phyloP scores from a whole-genome alignment of 23 tunicate genomes.

The Halocynthia roretzi region DNA sequence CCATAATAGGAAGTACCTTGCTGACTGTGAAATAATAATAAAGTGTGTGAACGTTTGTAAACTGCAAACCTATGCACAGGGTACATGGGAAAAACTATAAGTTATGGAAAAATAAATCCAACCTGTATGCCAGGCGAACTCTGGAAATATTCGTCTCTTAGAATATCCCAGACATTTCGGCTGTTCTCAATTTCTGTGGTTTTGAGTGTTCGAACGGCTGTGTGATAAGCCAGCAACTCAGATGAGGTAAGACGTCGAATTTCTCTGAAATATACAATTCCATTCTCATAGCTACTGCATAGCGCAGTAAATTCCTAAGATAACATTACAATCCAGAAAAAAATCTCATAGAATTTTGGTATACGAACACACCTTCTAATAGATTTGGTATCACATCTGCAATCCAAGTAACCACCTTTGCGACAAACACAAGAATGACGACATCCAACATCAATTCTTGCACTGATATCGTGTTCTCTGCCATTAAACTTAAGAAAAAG shows the following conservation, averaged over 20 bases:
- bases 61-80: background rate
- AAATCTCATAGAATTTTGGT: background rate
- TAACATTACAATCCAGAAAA: background rate
- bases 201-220: slow-evolving; percentile 52
- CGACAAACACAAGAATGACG: slow-evolving; percentile 30
- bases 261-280: slow-evolving; percentile 40
- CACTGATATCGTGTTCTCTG: background rate
- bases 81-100: no score
- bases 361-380: slow-evolving; percentile 26
- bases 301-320: background rate
- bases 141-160: slow-evolving; percentile 63
- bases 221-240: slow-evolving; percentile 37
- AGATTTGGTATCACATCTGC: slow-evolving; percentile 29
- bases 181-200: slow-evolving; percentile 28
- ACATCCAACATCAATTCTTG: slow-evolving; percentile 38
- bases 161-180: slow-evolving; percentile 50
- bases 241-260: slow-evolving; percentile 43
- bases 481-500: slow-evolving; percentile 28
- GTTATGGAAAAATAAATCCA: no score
- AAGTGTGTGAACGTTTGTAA: background rate
- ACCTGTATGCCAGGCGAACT: slow-evolving; percentile 66
- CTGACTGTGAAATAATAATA: slow-evolving; percentile 24
- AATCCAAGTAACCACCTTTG: slow-evolving; percentile 34
- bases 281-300: background rate
- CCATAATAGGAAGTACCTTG: slow-evolving; percentile 60